Evolutionary conservation across 2,113 vertebrate species (phyloP).

Genomic region (Onychostoma macrolepis): DNA sequence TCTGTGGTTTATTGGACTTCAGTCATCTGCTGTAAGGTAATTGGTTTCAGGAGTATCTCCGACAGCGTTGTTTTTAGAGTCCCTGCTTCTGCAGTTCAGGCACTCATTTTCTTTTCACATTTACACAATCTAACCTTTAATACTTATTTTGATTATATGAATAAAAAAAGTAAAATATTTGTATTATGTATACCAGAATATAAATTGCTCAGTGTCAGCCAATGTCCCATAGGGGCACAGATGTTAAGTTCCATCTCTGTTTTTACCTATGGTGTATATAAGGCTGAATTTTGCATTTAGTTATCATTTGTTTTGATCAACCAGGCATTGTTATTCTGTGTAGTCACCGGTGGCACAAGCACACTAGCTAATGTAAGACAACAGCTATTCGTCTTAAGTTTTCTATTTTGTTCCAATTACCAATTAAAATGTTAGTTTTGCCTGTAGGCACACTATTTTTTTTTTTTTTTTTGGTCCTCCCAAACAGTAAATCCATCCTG

Average conservation of each 20-base stretch:
- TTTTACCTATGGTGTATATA: not conserved
- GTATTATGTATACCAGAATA: not conserved
- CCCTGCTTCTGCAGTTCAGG: slow-evolving; percentile 21
- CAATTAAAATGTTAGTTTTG: not conserved
- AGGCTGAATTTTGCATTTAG: not conserved
- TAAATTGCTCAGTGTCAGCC: not conserved
- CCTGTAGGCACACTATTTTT: not conserved
- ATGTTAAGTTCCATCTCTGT: not conserved
- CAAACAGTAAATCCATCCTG: not conserved
- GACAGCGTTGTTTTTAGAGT: slow-evolving; percentile 35
- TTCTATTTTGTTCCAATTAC: not conserved
- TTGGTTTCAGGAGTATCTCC: slow-evolving; percentile 17
- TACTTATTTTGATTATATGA: not conserved
- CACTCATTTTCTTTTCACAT: slow-evolving; percentile 3
- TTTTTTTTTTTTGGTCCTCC: not conserved
- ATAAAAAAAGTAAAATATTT: not conserved
- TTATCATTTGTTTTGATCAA: not conserved
- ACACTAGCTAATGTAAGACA: not conserved
- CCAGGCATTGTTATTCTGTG: not conserved
- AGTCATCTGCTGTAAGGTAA: slow-evolving; percentile 6
- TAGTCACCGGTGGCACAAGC: not conserved
- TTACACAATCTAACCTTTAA: not conserved
- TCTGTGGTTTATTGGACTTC: slow-evolving; percentile 23
- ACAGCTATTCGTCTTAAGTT: not conserved
- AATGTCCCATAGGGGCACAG: not conserved